Conservation (phyloP, 2,888 invertebrate species). For the Monochamus alternatus region DNA sequence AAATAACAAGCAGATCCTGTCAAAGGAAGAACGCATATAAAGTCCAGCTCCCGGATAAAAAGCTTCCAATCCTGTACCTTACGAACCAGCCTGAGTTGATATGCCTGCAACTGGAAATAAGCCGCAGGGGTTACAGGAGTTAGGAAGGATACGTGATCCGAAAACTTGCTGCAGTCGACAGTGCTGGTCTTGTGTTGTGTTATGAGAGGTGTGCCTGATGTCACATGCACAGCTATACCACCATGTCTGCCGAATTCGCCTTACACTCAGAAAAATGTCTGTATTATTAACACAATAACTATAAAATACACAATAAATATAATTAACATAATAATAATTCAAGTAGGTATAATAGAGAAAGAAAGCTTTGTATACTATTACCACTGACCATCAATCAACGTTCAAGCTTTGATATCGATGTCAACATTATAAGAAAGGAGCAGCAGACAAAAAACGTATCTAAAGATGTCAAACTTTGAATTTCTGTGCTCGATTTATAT, state of each 20-base stretch:
- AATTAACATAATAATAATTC: no score
- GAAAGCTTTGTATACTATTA: no score
- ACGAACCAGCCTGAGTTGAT: constrained; percentile 56
- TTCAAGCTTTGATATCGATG: no score
- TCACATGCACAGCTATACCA: constrained; percentile 53
- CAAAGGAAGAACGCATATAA: constrained; percentile 29
- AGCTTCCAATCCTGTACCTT: constrained; percentile 49
- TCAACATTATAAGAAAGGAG: no score
- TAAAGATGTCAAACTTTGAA: no score
- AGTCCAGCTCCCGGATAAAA: constrained; percentile 48
- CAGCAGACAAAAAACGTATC: no score
- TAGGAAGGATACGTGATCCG: constrained; percentile 59
- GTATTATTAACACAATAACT: no score
- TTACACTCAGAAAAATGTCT: constrained; percentile 21
- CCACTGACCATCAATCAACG: no score
- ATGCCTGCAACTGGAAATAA: constrained; percentile 59
- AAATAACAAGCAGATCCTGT: no score
- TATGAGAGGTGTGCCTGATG: constrained; percentile 48
- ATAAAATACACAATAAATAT: no score
- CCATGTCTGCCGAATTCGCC: constrained; percentile 31
- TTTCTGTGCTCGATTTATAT: no score
- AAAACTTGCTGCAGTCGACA: constrained; percentile 57
- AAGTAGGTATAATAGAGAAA: no score
- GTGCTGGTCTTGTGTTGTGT: constrained; percentile 29
- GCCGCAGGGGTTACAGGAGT: constrained; percentile 59